Conservation (phyloP, 1,140 invertebrate species). For the Lucilia sericata region DNA sequence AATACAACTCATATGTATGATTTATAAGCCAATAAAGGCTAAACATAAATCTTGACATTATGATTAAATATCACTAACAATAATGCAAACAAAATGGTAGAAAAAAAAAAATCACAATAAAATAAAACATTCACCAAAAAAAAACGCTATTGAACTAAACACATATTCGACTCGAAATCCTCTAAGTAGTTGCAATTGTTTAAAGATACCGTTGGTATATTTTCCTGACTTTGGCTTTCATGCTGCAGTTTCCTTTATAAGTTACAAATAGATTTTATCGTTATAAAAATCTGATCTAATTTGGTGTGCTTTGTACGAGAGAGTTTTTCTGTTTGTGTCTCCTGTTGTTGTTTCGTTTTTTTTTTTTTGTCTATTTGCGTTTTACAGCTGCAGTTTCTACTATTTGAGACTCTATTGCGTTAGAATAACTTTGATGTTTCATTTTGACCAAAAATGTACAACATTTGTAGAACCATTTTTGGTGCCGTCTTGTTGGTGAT, state of each 20-base stretch:
- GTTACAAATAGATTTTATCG: constrained; percentile 36
- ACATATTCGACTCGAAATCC: not conserved
- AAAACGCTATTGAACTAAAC: not conserved
- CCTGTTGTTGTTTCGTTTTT: not conserved
- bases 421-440: constrained; percentile 22
- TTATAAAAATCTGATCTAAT: constrained; percentile 38
- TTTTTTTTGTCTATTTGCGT: not conserved
- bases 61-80: constrained; percentile 38
- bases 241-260: constrained; percentile 4
- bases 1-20: constrained; percentile 17
- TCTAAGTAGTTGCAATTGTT: not conserved
- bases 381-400: not conserved
- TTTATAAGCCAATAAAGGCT: constrained; percentile 36
- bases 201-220: not conserved
- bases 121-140: not conserved
- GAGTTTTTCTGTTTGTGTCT: not conserved
- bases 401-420: not conserved
- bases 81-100: not conserved
- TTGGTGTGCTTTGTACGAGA: not conserved
- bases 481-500: constrained; percentile 26
- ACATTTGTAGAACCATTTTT: constrained; percentile 19
- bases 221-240: not conserved
- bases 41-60: constrained; percentile 39
- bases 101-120: not conserved
- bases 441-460: constrained; percentile 30